These are phyloP conservation scores for Papilio protenor DNA, from an alignment of 2,888 invertebrate species.

Conservation along the genomic window DNA sequence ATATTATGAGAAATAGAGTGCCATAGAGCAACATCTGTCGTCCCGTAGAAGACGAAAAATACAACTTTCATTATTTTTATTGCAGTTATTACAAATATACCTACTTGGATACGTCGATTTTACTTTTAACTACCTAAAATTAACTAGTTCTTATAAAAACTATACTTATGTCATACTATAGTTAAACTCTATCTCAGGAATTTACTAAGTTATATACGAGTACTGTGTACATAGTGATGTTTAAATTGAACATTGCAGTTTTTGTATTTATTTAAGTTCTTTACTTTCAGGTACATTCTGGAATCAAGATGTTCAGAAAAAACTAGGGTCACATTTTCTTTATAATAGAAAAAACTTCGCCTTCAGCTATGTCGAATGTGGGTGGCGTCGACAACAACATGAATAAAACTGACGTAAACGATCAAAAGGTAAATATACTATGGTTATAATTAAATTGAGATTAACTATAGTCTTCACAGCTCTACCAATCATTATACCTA, in stretches of 20 bases:
- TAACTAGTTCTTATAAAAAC: no score
- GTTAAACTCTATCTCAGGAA: no score
- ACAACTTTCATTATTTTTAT: no score
- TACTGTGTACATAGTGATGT: not conserved
- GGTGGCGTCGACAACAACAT: conserved; percentile 69
- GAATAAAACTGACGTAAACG: conserved; percentile 64
- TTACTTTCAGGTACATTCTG: conserved; percentile 24
- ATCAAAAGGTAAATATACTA: conserved; percentile 60
- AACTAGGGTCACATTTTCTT: conserved; percentile 17
- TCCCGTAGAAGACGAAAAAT: no score
- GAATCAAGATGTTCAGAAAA: conserved; percentile 33
- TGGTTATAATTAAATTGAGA: not conserved
- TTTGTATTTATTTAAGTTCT: not conserved
- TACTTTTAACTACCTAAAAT: no score
- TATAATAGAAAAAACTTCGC: conserved; percentile 18
- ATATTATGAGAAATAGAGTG: no score
- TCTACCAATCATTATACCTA: conserved; percentile 29
- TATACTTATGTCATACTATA: not conserved
- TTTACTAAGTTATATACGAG: no score
- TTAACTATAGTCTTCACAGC: conserved; percentile 19
- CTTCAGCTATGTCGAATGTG: conserved; percentile 61
- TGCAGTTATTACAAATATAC: no score
- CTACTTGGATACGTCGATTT: no score
- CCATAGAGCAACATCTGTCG: no score
- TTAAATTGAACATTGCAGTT: not conserved